Percentiles rank a stretch among this genome's conserved stretches.
phyloP scores from a whole-genome alignment of 2,888 invertebrate species.

The Microchrysa polita region DNA sequence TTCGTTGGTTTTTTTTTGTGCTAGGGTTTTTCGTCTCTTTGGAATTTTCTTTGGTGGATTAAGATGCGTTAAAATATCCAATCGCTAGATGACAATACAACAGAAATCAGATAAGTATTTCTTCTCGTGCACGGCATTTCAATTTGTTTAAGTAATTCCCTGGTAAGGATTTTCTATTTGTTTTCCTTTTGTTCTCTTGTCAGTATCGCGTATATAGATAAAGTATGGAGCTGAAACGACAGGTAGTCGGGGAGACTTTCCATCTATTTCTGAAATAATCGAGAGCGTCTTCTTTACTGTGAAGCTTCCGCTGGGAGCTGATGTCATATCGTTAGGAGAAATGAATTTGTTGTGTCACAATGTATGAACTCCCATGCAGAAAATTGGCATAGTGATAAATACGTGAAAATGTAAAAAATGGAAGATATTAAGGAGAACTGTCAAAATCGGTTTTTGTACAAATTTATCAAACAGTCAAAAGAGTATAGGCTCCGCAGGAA shows the following conservation, averaged over 20 bases:
- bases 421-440: too few species aligned
- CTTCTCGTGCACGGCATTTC: slow-evolving; percentile 31
- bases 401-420: too few species aligned
- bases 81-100: slow-evolving; percentile 33
- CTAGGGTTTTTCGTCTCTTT: background rate
- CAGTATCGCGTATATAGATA: too few species aligned
- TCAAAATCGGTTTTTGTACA: too few species aligned
- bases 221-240: too few species aligned
- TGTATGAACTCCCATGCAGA: background rate
- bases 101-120: slow-evolving; percentile 29
- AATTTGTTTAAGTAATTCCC: slow-evolving; percentile 40
- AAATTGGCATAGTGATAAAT: too few species aligned
- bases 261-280: too few species aligned
- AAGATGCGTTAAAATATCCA: slow-evolving; percentile 41
- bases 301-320: background rate
- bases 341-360: slow-evolving; percentile 10
- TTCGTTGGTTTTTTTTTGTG: too few species aligned
- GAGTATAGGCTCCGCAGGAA: too few species aligned
- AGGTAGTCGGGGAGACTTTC: too few species aligned
- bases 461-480: too few species aligned
- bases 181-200: too few species aligned
- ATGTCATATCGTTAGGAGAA: slow-evolving; percentile 4
- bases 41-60: slow-evolving; percentile 28
- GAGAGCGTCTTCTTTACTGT: background rate
- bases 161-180: background rate